These are phyloP conservation scores for Iphiclides podalirius DNA, from an alignment of 2,888 invertebrate genomes.

Conservation along the genomic window DNA sequence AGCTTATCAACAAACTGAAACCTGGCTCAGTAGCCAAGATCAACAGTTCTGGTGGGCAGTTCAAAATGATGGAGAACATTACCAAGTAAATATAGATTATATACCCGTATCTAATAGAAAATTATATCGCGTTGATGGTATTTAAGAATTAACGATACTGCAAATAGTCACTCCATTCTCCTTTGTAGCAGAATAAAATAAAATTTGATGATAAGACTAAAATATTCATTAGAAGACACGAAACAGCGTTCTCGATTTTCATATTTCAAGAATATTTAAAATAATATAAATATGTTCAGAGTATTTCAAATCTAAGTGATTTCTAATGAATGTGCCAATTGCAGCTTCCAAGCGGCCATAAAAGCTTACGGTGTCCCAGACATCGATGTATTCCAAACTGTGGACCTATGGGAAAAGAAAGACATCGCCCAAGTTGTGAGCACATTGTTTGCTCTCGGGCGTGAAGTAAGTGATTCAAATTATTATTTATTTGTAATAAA, in stretches of 20 bases:
- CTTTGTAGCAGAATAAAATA: too few relatives aligned
- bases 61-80: conserved; percentile 99
- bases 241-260: too few relatives aligned
- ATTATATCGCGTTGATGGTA: too few relatives aligned
- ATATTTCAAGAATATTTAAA: too few relatives aligned
- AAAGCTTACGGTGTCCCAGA: conserved; percentile 94
- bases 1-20: conserved; percentile 94
- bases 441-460: conserved; percentile 91
- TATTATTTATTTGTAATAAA: too few relatives aligned
- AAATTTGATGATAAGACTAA: too few relatives aligned
- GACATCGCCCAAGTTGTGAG: conserved; percentile 92
- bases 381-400: conserved; percentile 97
- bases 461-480: conserved; percentile 83
- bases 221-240: too few relatives aligned
- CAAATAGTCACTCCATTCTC: too few relatives aligned
- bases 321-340: conserved; percentile 22
- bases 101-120: too few relatives aligned
- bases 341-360: conserved; percentile 90
- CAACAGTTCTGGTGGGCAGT: conserved; percentile 96
- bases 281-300: too few relatives aligned
- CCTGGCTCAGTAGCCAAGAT: conserved; percentile 95
- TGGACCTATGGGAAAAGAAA: conserved; percentile 97
- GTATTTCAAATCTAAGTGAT: too few relatives aligned
- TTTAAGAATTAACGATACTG: too few relatives aligned
- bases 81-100: conserved; percentile 84